Percentiles rank a stretch among this genome's conserved stretches.
Evolutionary conservation across 35 echinoderm and acorn worm species (phyloP).

Genomic region (Anneissia japonica): DNA sequence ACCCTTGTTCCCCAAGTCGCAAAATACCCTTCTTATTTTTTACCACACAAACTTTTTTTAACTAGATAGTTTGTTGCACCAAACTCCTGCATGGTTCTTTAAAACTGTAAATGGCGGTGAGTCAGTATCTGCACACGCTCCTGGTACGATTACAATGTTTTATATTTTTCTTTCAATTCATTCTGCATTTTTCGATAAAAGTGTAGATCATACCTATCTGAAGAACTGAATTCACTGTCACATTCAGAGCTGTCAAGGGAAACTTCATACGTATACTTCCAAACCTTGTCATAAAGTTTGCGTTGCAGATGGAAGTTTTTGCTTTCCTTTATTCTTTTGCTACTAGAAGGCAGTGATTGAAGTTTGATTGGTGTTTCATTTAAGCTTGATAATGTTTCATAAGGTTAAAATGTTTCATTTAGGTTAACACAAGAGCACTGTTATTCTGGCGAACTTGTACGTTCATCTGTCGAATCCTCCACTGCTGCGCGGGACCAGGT

Average conservation of each 20-base stretch:
- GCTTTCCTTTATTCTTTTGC: neutral
- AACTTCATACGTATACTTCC: neutral
- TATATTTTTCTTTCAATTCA: neutral
- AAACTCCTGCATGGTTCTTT: neutral
- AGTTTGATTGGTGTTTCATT: no score
- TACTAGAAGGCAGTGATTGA: neutral
- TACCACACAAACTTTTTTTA: neutral
- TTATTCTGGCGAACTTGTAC: no score
- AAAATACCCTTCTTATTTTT: neutral
- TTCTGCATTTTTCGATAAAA: neutral
- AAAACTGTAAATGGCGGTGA: neutral
- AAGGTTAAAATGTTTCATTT: no score
- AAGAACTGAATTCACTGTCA: no score
- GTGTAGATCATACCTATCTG: neutral
- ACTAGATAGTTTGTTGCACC: neutral
- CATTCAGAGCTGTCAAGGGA: neutral
- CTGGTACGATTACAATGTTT: neutral
- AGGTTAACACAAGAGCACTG: no score
- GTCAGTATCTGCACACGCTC: constrained; percentile 2
- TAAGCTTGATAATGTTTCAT: no score
- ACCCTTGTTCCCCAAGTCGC: neutral
- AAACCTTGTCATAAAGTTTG: neutral
- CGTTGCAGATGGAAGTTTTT: neutral
- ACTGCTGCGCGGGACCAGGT: no score
- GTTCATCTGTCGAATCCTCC: no score